Evolutionary conservation across 2,888 invertebrate species (phyloP), one percentile per base, ranked within the genome.

Genomic region (Archaeoteleia sp.): DNA sequence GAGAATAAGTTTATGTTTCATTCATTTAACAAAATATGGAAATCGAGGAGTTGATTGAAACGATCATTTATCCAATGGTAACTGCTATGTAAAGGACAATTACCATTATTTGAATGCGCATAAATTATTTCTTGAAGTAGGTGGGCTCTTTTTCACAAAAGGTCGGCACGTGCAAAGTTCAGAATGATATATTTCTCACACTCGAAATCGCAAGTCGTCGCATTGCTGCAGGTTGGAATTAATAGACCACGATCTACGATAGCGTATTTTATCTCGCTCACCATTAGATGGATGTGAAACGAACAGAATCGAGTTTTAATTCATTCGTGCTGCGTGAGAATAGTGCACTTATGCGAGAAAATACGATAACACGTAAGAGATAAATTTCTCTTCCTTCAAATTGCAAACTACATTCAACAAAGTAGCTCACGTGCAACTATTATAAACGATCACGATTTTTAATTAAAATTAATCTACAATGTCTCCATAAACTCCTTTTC

Each of bases 201-300:
- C 6, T 34, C 13, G 20, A 20, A 20, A 20, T 20, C 3, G 20
- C 20, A 4, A 2, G n/a, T 10, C 34, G 34, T 34, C 34, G 12
- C 34, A 6, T 34, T 13, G 5, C 20, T 5, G 20, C 20, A 20
- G 20, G 20, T 20, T 20, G 20, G 20, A 34, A 34, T n/a, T 34
- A 34, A 34, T 34, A 34, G 34, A 34, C 34, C 10, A n/a, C 9
- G 34, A 34, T 34, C 34, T 34, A 10, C 34, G 34, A 34, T 34
- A 34, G 34, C 12, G 34, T 12, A 34, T 34, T 34, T 34, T 34
- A 34, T 10, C 34, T 7, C 3, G 12, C 9, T 34, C 12, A 9
- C 10, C 34, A 10, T 34, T 34, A 6, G 34, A 34, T 10, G 34
- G 7, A 34, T 34, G 34, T 34, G 34, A 34, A 34, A 34, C 34